phyloP scores from a whole-genome alignment of 2,797 vertebrate genomes.

The Kryptolebias ocellatus region DNA sequence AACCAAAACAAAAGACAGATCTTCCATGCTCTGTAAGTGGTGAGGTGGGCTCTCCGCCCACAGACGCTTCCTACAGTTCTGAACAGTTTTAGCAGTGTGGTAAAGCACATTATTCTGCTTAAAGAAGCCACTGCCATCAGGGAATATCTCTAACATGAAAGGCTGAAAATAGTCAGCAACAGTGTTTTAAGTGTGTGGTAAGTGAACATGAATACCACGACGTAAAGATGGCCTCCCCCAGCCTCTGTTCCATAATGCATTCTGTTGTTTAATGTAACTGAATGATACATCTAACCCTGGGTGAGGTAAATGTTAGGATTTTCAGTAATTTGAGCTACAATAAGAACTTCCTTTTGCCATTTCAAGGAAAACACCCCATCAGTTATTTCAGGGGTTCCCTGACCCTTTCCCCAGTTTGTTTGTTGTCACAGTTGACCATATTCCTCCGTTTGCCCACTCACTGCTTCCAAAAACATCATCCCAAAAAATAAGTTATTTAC shows the following conservation, averaged over 20 bases:
- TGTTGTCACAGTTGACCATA: not conserved
- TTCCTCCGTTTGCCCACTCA: too few relatives aligned
- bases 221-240: not conserved
- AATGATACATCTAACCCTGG: not conserved
- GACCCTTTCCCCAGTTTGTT: not conserved
- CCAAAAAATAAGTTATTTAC: not conserved
- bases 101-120: not conserved
- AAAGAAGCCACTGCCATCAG: not conserved
- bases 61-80: not conserved
- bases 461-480: not conserved
- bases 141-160: not conserved
- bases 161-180: not conserved
- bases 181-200: not conserved
- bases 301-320: not conserved
- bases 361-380: not conserved
- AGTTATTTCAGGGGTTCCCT: not conserved
- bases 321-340: not conserved
- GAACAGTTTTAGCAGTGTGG: conserved; percentile 3
- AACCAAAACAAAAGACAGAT: not conserved
- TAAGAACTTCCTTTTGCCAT: not conserved
- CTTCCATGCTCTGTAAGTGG: not conserved
- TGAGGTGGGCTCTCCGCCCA: not conserved
- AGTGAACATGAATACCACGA: not conserved
- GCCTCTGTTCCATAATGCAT: not conserved
- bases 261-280: not conserved